These are phyloP conservation scores for Thunnus albacares DNA, from an alignment of 2,797 vertebrate species.

Conservation along the genomic window DNA sequence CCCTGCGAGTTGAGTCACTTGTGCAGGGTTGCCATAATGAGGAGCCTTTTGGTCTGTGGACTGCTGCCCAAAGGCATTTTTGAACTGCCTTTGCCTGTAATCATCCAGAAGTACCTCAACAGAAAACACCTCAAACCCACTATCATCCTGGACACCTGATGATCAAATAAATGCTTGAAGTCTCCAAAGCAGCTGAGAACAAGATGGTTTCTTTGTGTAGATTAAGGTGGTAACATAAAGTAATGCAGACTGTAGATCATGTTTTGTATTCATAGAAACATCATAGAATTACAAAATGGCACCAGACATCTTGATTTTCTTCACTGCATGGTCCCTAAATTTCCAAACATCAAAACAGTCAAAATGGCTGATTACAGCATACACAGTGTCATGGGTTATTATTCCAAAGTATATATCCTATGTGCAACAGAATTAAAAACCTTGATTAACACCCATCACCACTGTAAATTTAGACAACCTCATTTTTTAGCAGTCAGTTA, in stretches of 20 bases:
- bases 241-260: neutral
- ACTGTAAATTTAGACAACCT: conserved; percentile 35
- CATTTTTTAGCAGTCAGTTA: conserved; percentile 23
- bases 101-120: neutral
- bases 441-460: conserved; percentile 29
- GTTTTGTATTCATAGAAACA: neutral
- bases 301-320: neutral
- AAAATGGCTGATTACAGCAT: neutral
- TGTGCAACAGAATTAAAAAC: neutral
- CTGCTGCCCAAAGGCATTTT: neutral
- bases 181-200: neutral
- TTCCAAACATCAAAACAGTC: neutral
- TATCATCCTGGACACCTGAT: neutral
- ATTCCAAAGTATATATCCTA: neutral
- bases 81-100: neutral
- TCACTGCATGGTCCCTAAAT: neutral
- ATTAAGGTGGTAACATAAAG: too few species aligned
- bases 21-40: neutral
- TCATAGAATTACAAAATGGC: neutral
- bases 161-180: neutral
- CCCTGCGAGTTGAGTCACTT: neutral
- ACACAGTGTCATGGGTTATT: neutral
- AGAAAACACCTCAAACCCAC: too few species aligned
- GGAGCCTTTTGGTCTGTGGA: neutral
- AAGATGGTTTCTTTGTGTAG: neutral